These are phyloP conservation scores for Hemithea aestivaria DNA, from an alignment of 2,888 invertebrate species.

Conservation along the genomic window DNA sequence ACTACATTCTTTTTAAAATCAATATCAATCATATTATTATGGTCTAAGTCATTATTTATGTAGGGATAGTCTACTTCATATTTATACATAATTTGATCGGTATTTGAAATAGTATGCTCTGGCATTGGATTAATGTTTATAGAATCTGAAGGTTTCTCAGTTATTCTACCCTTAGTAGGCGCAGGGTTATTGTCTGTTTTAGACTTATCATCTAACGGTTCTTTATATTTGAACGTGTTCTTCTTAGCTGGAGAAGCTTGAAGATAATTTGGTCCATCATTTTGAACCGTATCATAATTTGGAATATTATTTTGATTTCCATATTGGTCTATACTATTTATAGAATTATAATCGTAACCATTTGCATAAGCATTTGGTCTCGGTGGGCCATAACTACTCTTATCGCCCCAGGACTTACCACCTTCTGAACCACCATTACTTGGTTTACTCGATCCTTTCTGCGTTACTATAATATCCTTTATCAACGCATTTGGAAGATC, in stretches of 20 bases:
- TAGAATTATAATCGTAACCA: conserved; percentile 31
- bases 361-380: conserved; percentile 26
- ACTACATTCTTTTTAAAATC: too few species aligned
- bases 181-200: not conserved
- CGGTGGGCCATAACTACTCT: conserved; percentile 29
- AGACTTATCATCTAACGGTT: not conserved
- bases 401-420: conserved; percentile 37
- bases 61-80: too few species aligned
- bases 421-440: conserved; percentile 33
- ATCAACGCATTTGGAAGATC: conserved; percentile 58
- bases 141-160: too few species aligned
- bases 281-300: conserved; percentile 7
- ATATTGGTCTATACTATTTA: conserved; percentile 19
- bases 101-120: too few species aligned
- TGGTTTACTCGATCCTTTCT: conserved; percentile 43
- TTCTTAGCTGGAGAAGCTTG: too few species aligned
- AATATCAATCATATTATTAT: too few species aligned
- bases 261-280: conserved; percentile 2
- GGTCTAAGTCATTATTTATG: too few species aligned
- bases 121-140: too few species aligned
- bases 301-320: not conserved
- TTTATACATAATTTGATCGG: too few species aligned
- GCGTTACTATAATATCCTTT: conserved; percentile 53
- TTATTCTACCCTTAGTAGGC: too few species aligned
- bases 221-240: too few species aligned